Conservation (phyloP, 2,888 invertebrate genomes). For the Tenthredo livida region DNA sequence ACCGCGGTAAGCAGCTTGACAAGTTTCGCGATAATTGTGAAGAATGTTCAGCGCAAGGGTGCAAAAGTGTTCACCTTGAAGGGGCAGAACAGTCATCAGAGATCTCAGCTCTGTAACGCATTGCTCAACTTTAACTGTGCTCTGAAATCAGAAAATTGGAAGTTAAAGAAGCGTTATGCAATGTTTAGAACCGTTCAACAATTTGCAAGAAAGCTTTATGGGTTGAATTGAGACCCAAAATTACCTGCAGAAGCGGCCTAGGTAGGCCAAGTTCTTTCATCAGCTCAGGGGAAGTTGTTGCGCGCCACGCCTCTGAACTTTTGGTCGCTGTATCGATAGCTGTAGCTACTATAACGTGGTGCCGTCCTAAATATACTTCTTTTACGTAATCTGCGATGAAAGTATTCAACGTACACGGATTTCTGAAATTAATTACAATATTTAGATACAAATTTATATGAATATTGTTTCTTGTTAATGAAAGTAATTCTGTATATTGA, state of each 20-base stretch:
- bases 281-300: conserved; percentile 85
- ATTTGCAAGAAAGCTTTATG: conserved; percentile 29
- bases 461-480: neutral
- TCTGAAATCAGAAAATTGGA: conserved; percentile 78
- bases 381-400: conserved; percentile 94
- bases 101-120: conserved; percentile 84
- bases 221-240: conserved; percentile 53
- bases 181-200: conserved; percentile 37
- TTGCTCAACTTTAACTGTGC: conserved; percentile 86
- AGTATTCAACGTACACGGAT: conserved; percentile 88
- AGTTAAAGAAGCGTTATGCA: conserved; percentile 31
- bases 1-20: conserved; percentile 86
- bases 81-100: conserved; percentile 86
- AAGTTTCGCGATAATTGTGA: conserved; percentile 87
- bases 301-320: conserved; percentile 89
- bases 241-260: conserved; percentile 84
- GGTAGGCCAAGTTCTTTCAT: conserved; percentile 83
- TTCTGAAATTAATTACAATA: conserved; percentile 74
- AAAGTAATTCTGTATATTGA: neutral
- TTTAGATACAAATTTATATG: conserved; percentile 35
- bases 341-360: conserved; percentile 83
- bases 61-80: conserved; percentile 87
- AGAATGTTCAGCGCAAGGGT: conserved; percentile 86
- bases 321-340: conserved; percentile 87
- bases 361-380: conserved; percentile 90